Evolutionary conservation across 53 echinoderm and acorn worm genomes (phyloP).

Genomic region (Temnopleurus reevesii): DNA sequence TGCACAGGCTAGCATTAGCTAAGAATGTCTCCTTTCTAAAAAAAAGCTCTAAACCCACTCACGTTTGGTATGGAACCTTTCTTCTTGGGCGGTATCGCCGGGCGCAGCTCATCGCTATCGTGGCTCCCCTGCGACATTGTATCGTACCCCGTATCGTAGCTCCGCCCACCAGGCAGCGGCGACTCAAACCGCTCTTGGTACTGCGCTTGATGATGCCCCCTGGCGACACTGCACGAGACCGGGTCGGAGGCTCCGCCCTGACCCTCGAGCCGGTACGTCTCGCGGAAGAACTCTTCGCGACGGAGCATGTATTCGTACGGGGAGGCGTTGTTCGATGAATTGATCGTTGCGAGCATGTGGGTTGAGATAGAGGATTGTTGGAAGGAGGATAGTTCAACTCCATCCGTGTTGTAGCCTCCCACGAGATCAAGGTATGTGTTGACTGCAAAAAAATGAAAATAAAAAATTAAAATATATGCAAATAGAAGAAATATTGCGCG

Average conservation of each 20-base stretch:
- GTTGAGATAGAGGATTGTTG: constrained; percentile 53
- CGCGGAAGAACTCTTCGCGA: constrained; percentile 83
- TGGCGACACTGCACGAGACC: constrained; percentile 24
- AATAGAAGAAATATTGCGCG: no score
- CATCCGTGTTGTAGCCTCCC: constrained; percentile 65
- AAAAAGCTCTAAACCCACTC: constrained; percentile 40
- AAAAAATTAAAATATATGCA: background rate
- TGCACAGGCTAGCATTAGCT: no score
- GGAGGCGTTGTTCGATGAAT: constrained; percentile 22
- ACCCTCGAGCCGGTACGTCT: constrained; percentile 51
- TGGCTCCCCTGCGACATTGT: constrained; percentile 72
- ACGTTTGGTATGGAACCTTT: constrained; percentile 52
- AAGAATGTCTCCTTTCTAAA: no score
- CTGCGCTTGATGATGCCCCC: background rate
- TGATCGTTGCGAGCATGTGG: constrained; percentile 43
- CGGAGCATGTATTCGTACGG: constrained; percentile 65
- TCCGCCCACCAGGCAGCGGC: background rate
- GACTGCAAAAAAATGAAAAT: constrained; percentile 58
- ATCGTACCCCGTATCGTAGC: constrained; percentile 46
- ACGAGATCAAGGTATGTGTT: constrained; percentile 89
- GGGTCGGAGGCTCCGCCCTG: background rate
- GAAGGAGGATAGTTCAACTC: constrained; percentile 76
- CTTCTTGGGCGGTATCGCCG: constrained; percentile 75
- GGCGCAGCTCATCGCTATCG: constrained; percentile 61
- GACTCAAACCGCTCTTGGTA: background rate